Base-by-base conservation (phyloP, 53 echinoderm and acorn worm genomes). In the Mesocentrotus franciscanus region DNA sequence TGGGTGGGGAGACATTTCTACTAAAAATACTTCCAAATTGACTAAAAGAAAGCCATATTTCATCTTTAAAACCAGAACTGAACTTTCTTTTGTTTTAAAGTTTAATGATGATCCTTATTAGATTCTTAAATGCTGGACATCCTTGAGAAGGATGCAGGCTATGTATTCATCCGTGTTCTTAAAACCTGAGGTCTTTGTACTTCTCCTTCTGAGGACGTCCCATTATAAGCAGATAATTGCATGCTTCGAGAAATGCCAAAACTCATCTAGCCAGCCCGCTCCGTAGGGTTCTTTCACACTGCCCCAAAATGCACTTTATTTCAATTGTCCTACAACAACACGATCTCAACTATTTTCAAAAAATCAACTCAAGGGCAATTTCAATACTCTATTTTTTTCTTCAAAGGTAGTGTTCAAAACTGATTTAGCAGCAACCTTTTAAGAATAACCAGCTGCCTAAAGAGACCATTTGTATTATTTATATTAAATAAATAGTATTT, bases 201-300 rank as follows among this genome's bases (percentile, higher is more conserved):
- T 81, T 81, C 81, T 15, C 4, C 39, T 81, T 22, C 36, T 81
- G 9, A 20, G 81, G 39, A 42, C 15, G 81, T 20, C 10, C 81
- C 81, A 81, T 81, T 81, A 81, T 81, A 36, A 81, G 36, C 42
- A 39, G 36, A 81, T 81, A 81, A 81, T 81, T 81, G 81, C 81
- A 81, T 81, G 81, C 81, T 81, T 81, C 81, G 9, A 81, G 81
- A 81, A 81, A 81, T 81, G 81, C 81, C 81, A 81, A 81, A 81
- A 81, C 81, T 42, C 81, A 81, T 81, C 81, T 39, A 81, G 42
- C 36, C 17, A 42, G 81, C 42, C 81, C 22, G 42, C 81, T 81
- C 81, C 81, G 0, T 39, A 12, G 36, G 22, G 81, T 17, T 42
- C 22, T 8, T 81, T 81, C 81, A 81, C 81, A 81, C 18, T 39